Conservation (phyloP, 2,888 invertebrate species). For the Heliothis peltigera region DNA sequence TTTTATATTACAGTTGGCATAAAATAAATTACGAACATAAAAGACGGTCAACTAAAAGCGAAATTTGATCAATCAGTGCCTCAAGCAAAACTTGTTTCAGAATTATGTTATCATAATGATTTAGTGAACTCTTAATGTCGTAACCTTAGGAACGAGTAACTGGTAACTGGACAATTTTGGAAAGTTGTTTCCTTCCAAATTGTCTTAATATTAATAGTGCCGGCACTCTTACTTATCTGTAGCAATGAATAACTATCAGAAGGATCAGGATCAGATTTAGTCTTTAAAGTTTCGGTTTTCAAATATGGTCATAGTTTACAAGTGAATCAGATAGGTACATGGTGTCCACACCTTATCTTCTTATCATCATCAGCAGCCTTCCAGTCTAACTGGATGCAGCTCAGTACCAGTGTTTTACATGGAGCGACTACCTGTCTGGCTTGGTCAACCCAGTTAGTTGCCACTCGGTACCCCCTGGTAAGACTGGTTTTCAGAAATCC, state of each 20-base stretch:
- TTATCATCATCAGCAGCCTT: too few relatives aligned
- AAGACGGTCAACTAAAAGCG: slow-evolving; percentile 61
- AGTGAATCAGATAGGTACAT: too few relatives aligned
- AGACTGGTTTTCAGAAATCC: too few relatives aligned
- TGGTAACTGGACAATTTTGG: slow-evolving; percentile 69
- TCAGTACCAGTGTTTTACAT: too few relatives aligned
- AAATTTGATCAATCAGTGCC: slow-evolving; percentile 62
- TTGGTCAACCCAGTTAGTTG: too few relatives aligned
- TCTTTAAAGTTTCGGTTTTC: background rate
- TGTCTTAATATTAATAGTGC: slow-evolving; percentile 12
- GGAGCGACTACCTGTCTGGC: too few relatives aligned
- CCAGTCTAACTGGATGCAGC: too few relatives aligned
- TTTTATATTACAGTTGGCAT: slow-evolving; percentile 54
- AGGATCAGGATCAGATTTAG: slow-evolving; percentile 13
- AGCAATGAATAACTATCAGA: background rate
- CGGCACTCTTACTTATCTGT: slow-evolving; percentile 34
- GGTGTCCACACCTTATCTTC: too few relatives aligned
- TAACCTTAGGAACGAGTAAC: slow-evolving; percentile 65
- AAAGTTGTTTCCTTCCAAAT: slow-evolving; percentile 64
- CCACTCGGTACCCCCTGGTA: too few relatives aligned
- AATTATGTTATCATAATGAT: slow-evolving; percentile 60
- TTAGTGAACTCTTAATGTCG: slow-evolving; percentile 55
- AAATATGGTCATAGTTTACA: too few relatives aligned
- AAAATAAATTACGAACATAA: slow-evolving; percentile 57
- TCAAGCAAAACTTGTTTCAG: slow-evolving; percentile 55